These are phyloP conservation scores for Leucozona laternaria DNA, from an alignment of 2,888 invertebrate genomes.

Conservation along the genomic window DNA sequence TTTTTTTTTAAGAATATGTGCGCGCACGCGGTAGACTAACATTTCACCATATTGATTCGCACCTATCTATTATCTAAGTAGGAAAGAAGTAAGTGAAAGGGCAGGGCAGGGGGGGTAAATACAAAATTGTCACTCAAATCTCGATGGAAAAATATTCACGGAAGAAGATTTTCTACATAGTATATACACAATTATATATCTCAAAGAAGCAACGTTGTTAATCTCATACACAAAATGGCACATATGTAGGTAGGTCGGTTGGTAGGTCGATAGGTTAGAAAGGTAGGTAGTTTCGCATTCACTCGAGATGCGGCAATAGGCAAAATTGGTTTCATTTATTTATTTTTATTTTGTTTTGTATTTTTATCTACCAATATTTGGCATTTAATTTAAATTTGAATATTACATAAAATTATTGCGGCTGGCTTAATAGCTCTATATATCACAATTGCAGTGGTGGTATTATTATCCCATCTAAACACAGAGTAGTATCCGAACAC, in stretches of 20 bases:
- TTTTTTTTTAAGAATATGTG: neutral
- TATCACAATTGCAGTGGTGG: constrained; percentile 6
- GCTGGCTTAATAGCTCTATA: neutral
- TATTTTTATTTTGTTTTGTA: neutral
- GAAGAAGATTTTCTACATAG: neutral
- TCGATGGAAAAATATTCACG: constrained; percentile 1
- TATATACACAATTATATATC: neutral
- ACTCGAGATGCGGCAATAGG: neutral
- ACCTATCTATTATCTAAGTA: neutral
- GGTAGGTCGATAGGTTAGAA: neutral
- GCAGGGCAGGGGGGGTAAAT: neutral
- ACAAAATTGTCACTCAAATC: neutral
- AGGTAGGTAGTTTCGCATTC: neutral
- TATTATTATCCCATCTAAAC: neutral
- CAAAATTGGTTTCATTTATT: neutral
- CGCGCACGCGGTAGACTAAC: constrained; percentile 6
- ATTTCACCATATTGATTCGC: neutral
- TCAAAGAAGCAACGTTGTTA: neutral
- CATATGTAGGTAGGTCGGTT: neutral
- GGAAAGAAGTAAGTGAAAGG: neutral
- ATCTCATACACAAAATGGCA: constrained; percentile 5
- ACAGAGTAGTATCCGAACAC: neutral
- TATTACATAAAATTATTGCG: constrained; percentile 5
- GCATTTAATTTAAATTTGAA: neutral
- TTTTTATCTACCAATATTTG: neutral